Conservation (phyloP, 2,113 vertebrate species). For the Strix aluco region DNA sequence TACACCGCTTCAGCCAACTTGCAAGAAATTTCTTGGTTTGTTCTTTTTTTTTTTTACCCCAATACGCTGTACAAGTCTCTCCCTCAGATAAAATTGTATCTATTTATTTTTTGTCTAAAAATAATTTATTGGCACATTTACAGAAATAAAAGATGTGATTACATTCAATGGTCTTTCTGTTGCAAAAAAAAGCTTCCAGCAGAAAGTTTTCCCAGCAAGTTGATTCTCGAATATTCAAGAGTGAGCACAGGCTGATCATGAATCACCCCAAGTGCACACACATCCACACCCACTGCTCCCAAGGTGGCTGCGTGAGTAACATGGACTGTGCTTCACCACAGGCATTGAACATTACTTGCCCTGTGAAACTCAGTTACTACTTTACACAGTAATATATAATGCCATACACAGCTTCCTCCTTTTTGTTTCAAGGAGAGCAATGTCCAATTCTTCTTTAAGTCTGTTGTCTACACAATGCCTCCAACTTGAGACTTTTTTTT, state of each 20-base stretch:
- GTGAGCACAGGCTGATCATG: neutral
- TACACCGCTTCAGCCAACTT: neutral
- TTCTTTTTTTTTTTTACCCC: neutral
- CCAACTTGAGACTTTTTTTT: neutral
- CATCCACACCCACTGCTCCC: neutral
- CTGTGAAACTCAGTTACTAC: neutral
- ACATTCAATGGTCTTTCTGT: neutral
- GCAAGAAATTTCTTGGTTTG: neutral
- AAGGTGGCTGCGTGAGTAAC: neutral
- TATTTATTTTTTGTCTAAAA: neutral
- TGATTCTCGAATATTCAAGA: neutral
- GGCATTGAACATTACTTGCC: neutral
- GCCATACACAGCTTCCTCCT: neutral
- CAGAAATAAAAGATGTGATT: neutral
- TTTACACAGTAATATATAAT: neutral
- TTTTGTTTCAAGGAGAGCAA: neutral
- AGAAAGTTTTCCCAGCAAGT: neutral
- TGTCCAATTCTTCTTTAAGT: neutral
- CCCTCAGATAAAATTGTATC: neutral
- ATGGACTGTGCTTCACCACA: rapidly evolving
- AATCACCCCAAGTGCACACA: neutral
- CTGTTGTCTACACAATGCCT: neutral
- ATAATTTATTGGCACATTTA: neutral
- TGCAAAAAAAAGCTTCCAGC: neutral
- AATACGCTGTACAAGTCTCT: neutral